Percentiles rank a stretch among this genome's conserved stretches.
phyloP scores from a whole-genome alignment of 2,113 vertebrate genomes.

The Gobius niger region DNA sequence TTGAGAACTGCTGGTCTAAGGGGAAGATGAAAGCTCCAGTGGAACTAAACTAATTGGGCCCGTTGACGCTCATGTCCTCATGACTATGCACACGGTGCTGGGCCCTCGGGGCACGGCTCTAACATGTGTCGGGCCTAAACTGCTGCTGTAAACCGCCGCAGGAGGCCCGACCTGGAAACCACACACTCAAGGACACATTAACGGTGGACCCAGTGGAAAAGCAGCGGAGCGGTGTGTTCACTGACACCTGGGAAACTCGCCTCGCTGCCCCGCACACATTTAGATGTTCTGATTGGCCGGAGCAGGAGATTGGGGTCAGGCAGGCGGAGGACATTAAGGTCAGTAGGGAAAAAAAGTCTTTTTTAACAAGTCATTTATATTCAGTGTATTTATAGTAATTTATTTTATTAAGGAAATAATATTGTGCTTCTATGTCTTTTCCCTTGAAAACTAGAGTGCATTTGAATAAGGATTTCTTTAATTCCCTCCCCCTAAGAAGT shows the following conservation, averaged over 20 bases:
- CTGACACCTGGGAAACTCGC: slow-evolving; percentile 52
- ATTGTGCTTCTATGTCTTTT: too few species aligned
- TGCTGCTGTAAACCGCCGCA: not conserved
- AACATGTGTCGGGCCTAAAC: not conserved
- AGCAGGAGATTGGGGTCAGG: slow-evolving; percentile 72
- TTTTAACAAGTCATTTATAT: too few species aligned
- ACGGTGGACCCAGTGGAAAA: slow-evolving; percentile 53
- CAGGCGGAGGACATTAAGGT: slow-evolving; percentile 56
- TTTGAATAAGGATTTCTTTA: too few species aligned
- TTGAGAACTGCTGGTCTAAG: too few species aligned
- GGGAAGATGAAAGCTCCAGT: too few species aligned
- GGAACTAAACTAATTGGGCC: too few species aligned
- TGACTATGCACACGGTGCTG: not conserved
- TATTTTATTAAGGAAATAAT: too few species aligned
- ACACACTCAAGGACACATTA: slow-evolving; percentile 33
- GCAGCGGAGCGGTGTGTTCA: slow-evolving; percentile 38
- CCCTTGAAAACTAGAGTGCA: too few species aligned
- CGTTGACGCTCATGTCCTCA: too few species aligned
- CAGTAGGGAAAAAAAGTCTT: slow-evolving; percentile 6
- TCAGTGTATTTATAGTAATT: too few species aligned
- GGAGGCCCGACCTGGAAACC: slow-evolving; percentile 29
- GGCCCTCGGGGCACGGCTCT: not conserved
- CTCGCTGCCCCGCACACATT: slow-evolving; percentile 57
- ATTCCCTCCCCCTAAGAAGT: too few species aligned
- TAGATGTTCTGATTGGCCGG: slow-evolving; percentile 73